Evolutionary conservation across 2,113 vertebrate genomes (phyloP), one percentile per base, ranked within the genome.

Genomic region (Dasypus novemcinctus): DNA sequence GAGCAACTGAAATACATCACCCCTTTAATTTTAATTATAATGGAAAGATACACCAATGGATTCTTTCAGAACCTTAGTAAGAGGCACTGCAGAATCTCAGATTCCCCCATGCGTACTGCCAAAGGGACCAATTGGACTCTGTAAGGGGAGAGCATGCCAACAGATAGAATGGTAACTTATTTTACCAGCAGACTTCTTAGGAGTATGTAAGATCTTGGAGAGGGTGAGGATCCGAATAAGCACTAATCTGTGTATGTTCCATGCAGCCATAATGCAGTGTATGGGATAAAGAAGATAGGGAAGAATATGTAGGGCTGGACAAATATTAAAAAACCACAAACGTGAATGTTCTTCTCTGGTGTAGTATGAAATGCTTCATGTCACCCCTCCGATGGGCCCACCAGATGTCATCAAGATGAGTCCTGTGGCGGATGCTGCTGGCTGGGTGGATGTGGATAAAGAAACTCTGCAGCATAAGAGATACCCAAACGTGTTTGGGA

Each of bases 291-390:
- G 54, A 52, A 41, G n/a, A 0, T 4, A 3, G 2, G n/a, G 20
- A 20, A 52, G 41, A 75, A 61, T 59, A 54, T 27, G 43, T 20
- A 6, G 54, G 49, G 66, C 7, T 81, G 3, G 52, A 20, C 71
- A 88, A 46, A 75, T 43, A 54, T 2, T 61, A 57, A 71, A 43
- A 25, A 90, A 49, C 49, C 46, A 9, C 14, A 79, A 21, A 18
- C 61, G 15, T 94, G 71, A 61, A 25, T 82, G 88, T 31, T 95
- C 12, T 96, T 38, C 68, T 81, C 61, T 92, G 94, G 7, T 20
- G 27, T 68, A 99, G 99, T 99, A 99, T 95, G 99, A 99, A 97
- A 99, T 99, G 99, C 99, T 99, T 88, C 99, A 99, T 13, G 99
- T 99, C 49, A 99, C 99, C 1, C 99, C 99, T 4, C 99, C 99